Base-by-base conservation (phyloP, 2,113 vertebrate species). In the Cynoglossus semilaevis region DNA sequence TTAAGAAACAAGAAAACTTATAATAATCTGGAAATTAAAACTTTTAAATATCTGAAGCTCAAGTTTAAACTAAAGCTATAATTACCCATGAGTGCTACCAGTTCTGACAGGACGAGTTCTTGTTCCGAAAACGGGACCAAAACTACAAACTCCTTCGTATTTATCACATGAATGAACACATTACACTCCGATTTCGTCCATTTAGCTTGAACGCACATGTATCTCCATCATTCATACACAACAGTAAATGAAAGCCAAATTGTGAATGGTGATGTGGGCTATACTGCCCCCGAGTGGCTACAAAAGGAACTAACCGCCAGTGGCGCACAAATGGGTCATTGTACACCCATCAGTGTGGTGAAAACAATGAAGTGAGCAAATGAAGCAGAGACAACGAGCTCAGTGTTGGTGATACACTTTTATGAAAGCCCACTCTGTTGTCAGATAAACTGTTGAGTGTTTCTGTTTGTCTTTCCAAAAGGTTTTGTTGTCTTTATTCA, bases 311-410 rank as follows among this genome's bases (percentile, higher is more conserved):
- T 56, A 49, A 9, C 35, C 18, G 52, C 18, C 38, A 51, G 14
- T n/a, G 5, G 6, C 8, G 13, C 58, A 67, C 56, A 88, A 88
- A 88, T 70, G 65, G 73, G 0, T 54, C 69, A 72, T 84, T 86
- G 79, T 82, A 15, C 53, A 47, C 13, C 38, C 15, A 8, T 51
- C 37, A 68, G 36, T 43, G 64, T 35, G 37, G 51, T 46, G 63
- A 56, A 69, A 19, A 80, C 63, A 79, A 78, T 73, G 69, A 76
- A 64, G 63, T 76, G 38, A 77, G 60, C 70, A 59, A 67, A 83
- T 86, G 84, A 83, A 85, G 75, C 40, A n/a, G 35, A 73, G 50
- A 88, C 81, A 86, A 83, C 72, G 38, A 73, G 15, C 16, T 53
- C 57, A 67, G 63, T 85, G 77, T 88, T 70, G 80, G 38, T 67